These are phyloP conservation scores for Andrena hattorfiana DNA, from an alignment of 2,888 invertebrate genomes.

Conservation along the genomic window DNA sequence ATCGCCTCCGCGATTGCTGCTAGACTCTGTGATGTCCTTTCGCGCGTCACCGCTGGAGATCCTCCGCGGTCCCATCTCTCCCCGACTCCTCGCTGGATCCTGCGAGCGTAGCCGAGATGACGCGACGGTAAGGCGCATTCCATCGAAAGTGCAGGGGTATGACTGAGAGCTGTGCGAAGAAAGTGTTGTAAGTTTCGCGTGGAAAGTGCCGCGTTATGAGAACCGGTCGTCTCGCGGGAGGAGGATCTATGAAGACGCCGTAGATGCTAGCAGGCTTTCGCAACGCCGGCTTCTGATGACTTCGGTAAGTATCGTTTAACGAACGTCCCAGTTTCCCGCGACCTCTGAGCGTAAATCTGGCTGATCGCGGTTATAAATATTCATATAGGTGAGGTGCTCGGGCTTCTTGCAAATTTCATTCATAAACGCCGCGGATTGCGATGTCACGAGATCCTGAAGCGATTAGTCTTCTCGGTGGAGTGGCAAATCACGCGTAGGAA, in stretches of 20 bases:
- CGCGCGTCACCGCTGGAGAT: background rate
- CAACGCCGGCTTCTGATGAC: conserved; percentile 19
- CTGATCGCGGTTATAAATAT: too few relatives aligned
- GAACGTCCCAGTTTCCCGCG: background rate
- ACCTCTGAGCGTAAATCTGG: background rate
- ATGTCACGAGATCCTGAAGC: too few relatives aligned
- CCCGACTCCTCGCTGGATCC: background rate
- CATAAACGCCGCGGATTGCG: too few relatives aligned
- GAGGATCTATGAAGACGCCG: background rate
- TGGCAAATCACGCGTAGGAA: background rate
- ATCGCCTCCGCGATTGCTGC: too few relatives aligned
- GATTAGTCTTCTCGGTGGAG: too few relatives aligned
- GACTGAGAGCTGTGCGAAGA: conserved; percentile 14
- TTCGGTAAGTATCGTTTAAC: conserved; percentile 35
- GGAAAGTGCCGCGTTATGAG: conserved; percentile 28
- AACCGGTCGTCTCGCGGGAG: background rate
- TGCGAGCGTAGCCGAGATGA: background rate
- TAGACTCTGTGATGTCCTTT: background rate
- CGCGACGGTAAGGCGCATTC: background rate
- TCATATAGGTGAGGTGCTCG: background rate
- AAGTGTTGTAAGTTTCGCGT: conserved; percentile 15
- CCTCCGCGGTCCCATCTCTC: background rate
- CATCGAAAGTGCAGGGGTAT: background rate
- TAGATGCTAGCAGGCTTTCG: background rate
- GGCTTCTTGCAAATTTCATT: background rate